Percentiles rank a stretch among this genome's conserved stretches.
These are phyloP conservation scores for Gasteruption jaculator DNA, from an alignment of 2,888 invertebrate species.

Conservation along the genomic window DNA sequence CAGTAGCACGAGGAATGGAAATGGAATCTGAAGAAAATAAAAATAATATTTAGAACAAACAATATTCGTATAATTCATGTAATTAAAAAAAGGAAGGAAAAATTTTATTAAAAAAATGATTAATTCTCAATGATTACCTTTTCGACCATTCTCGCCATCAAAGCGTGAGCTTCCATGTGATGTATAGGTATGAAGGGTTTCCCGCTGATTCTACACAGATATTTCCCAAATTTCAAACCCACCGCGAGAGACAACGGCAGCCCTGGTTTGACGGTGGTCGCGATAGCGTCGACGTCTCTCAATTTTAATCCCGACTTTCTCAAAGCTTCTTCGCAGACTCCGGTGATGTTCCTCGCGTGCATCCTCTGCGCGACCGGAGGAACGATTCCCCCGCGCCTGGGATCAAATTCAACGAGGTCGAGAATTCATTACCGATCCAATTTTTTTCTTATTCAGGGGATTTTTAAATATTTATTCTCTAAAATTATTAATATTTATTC, in stretches of 20 bases:
- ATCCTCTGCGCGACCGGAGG: constrained; percentile 80
- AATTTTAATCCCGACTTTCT: constrained; percentile 57
- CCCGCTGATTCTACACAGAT: constrained; percentile 61
- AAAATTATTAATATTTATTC: too few species aligned
- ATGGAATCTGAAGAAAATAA: constrained; percentile 57
- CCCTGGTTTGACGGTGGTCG: constrained; percentile 90
- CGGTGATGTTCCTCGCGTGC: constrained; percentile 74
- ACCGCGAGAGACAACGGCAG: constrained; percentile 71
- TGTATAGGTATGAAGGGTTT: constrained; percentile 93
- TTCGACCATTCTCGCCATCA: constrained; percentile 75
- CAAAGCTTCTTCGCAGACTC: constrained; percentile 68
- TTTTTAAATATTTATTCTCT: too few species aligned
- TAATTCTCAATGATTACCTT: too few species aligned
- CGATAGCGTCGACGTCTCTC: constrained; percentile 77
- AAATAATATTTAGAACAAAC: constrained; percentile 3
- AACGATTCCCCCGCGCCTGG: constrained; percentile 81
- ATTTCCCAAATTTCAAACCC: constrained; percentile 79
- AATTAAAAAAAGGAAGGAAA: not conserved
- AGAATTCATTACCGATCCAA: too few species aligned
- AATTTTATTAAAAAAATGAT: not conserved
- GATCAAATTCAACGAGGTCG: too few species aligned
- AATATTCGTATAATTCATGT: not conserved
- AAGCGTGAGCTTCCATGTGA: constrained; percentile 98
- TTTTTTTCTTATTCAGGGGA: too few species aligned
- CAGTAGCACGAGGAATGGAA: constrained; percentile 85